Conservation (phyloP, 2,113 vertebrate species). For the Pseudorasbora parva region DNA sequence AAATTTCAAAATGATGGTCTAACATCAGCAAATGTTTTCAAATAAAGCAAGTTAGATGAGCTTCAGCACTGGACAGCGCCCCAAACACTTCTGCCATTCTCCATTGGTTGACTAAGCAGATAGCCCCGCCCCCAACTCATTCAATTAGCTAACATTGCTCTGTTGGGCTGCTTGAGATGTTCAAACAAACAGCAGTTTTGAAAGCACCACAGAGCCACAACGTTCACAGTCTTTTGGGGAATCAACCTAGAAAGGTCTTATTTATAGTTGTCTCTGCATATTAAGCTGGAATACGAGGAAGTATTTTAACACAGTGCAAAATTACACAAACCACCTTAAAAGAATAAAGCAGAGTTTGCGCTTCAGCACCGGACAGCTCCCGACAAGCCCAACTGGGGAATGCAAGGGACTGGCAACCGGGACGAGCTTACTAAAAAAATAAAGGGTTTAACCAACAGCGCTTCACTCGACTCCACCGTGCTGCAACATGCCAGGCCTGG, state of each 20-base stretch:
- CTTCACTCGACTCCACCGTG: constrained; percentile 52
- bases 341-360: neutral
- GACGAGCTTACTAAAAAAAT: constrained; percentile 61
- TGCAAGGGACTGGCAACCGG: constrained; percentile 65
- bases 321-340: constrained; percentile 14
- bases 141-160: neutral
- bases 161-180: neutral
- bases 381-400: constrained; percentile 48
- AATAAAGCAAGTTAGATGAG: neutral
- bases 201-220: neutral
- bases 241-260: neutral
- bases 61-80: neutral
- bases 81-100: neutral
- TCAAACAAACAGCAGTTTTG: neutral
- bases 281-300: neutral
- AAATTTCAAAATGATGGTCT: neutral
- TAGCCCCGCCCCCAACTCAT: neutral
- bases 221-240: neutral
- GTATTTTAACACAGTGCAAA: neutral
- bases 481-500: constrained; percentile 72
- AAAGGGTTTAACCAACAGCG: constrained; percentile 45
- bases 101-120: constrained; percentile 7
- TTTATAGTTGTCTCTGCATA: neutral
- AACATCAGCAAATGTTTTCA: neutral
- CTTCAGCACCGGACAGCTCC: constrained; percentile 58